Evolutionary conservation across 1,140 invertebrate species (phyloP), one percentile per base, ranked within the genome.

Genomic region (Nylanderia fulva): DNA sequence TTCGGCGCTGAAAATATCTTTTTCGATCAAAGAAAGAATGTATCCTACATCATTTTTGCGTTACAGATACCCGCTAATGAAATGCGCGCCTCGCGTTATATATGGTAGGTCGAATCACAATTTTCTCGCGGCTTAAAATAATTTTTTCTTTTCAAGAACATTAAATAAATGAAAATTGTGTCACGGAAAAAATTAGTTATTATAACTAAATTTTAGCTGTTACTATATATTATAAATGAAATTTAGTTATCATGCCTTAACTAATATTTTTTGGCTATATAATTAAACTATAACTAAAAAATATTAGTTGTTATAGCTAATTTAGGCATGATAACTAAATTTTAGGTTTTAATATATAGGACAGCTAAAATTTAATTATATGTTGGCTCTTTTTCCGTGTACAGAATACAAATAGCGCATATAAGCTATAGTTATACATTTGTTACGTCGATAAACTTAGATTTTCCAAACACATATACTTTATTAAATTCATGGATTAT

Each of bases 1-100:
- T 69, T 80, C 64, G 48, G 24, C 21, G 21, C 24, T 8, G 48
- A 69, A 69, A 80, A 24, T 80, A 80, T 69, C 63, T 56, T 42
- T 56, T 58, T 33, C 48, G 64, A 69, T 69, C 76, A 36, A 64
- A 68, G 64, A 24, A 69, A 68, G 64, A 18, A 58, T 18, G 63
- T 39, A 52, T 68, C 29, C 45, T 48, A 4, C 5, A 33, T 79
- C 52, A 24, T 69, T 71, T 52, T 39, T 56, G 33, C 64, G 58
- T 61, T 64, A 48, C 36, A 11, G 45, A 0, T 33, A 66, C 48
- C 39, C 29, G 39, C 27, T 33, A 68, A 45, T 8, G 15, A 27
- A 75, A 18, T 18, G 15, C 2, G 54, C 13, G 9, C 6, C 36
- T 42, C 24, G 15, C 6, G 54, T 15, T 27, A 39, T 33, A 33